A percentile compares a stretch with the other conserved stretches of the same genome.
These are phyloP conservation scores for Oreochromis grahami DNA, from an alignment of 2,797 vertebrate genomes.

Conservation along the genomic window DNA sequence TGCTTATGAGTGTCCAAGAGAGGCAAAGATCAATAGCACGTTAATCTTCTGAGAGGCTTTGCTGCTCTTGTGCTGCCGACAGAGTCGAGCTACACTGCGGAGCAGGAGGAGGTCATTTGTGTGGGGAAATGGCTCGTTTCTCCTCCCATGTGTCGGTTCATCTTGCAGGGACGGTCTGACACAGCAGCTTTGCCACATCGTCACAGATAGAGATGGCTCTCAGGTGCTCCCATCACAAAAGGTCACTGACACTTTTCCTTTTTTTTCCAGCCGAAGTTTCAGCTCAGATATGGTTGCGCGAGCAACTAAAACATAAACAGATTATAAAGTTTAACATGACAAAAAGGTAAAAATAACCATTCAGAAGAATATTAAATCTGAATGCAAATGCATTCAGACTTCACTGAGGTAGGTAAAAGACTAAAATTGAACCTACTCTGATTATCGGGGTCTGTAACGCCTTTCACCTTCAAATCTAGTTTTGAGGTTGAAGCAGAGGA, in stretches of 20 bases:
- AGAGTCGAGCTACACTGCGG: not conserved
- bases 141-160: not conserved
- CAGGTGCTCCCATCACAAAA: not conserved
- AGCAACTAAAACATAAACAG: not conserved
- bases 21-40: constrained; percentile 36
- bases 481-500: not conserved
- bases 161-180: not conserved
- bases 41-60: constrained; percentile 36
- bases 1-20: constrained; percentile 17
- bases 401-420: not conserved
- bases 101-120: not conserved
- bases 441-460: not conserved
- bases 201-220: not conserved
- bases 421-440: constrained; percentile 40
- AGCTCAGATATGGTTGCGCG: constrained; percentile 59
- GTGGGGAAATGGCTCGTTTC: not conserved
- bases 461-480: not conserved
- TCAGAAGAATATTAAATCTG: not conserved
- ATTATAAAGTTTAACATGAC: not conserved
- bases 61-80: constrained; percentile 7
- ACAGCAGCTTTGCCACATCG: not conserved
- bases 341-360: not conserved
- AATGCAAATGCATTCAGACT: not conserved
- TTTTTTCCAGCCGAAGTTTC: constrained; percentile 44
- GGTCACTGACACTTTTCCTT: constrained; percentile 9